phyloP scores from a whole-genome alignment of 2,797 vertebrate genomes.

The Pteropus rufus region DNA sequence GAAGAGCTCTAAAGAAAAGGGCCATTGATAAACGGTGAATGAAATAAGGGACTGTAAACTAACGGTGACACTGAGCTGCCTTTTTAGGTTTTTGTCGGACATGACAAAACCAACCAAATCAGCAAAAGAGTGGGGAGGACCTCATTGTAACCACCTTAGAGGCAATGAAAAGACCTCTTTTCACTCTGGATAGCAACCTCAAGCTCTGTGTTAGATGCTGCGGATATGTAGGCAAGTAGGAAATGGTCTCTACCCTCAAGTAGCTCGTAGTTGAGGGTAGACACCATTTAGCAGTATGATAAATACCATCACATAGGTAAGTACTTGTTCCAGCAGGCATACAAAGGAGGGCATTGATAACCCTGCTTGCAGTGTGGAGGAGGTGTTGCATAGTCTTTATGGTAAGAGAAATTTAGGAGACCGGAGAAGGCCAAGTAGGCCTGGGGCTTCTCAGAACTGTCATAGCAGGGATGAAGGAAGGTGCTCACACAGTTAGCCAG shows the following conservation, averaged over 20 bases:
- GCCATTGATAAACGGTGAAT: conserved; percentile 59
- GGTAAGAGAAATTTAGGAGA: neutral
- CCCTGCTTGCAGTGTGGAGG: neutral
- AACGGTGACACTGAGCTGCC: conserved; percentile 39
- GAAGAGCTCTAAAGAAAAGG: conserved; percentile 62
- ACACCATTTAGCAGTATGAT: neutral
- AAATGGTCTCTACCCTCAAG: conserved; percentile 35
- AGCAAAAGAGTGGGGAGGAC: conserved; percentile 41
- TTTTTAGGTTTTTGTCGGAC: conserved; percentile 59
- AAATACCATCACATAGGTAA: neutral
- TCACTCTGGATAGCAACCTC: neutral
- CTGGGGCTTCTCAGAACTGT: neutral
- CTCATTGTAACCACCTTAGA: conserved; percentile 38
- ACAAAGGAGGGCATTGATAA: neutral
- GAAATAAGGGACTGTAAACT: conserved; percentile 62
- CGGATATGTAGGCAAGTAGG: neutral
- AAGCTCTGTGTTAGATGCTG: neutral
- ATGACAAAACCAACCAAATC: conserved; percentile 39
- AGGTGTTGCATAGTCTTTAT: neutral
- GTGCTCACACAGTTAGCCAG: neutral
- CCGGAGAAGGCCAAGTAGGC: neutral
- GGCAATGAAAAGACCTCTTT: conserved; percentile 37
- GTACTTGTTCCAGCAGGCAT: neutral
- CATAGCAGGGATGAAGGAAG: neutral
- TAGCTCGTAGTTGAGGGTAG: neutral